Evolutionary conservation across 2,888 invertebrate genomes (phyloP).

Genomic region (Drosophila putrida): DNA sequence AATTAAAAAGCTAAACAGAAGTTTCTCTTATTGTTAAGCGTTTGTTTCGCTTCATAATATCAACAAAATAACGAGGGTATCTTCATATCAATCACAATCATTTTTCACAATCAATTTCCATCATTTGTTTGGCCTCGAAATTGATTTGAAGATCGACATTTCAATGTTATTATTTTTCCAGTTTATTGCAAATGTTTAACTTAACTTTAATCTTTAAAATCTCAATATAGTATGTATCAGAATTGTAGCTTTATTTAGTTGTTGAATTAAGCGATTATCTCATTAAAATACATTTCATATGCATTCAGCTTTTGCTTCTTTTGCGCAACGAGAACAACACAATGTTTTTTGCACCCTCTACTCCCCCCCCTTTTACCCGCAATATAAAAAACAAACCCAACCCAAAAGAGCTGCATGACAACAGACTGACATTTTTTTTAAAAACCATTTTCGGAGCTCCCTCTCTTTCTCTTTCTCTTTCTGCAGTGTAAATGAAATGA

Average conservation of each 20-base stretch:
- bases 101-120: too few species aligned
- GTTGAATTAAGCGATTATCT: constrained; percentile 75
- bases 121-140: too few species aligned
- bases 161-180: too few species aligned
- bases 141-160: too few species aligned
- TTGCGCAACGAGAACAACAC: constrained; percentile 6
- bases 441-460: constrained; percentile 31
- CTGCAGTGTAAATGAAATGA: constrained; percentile 38
- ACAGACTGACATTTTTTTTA: constrained; percentile 38
- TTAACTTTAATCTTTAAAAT: neutral
- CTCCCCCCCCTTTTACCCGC: neutral
- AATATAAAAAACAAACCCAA: constrained; percentile 2
- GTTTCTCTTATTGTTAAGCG: too few species aligned
- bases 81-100: too few species aligned
- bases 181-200: neutral
- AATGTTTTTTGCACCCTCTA: neutral
- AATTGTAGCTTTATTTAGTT: constrained; percentile 5
- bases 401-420: constrained; percentile 35
- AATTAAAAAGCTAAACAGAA: too few species aligned
- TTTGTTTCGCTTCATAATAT: too few species aligned
- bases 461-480: constrained; percentile 2
- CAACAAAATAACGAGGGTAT: too few species aligned
- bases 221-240: neutral
- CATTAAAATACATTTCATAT: constrained; percentile 70
- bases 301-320: constrained; percentile 59